phyloP scores from a whole-genome alignment of 2,113 vertebrate species.

The Anhinga anhinga region DNA sequence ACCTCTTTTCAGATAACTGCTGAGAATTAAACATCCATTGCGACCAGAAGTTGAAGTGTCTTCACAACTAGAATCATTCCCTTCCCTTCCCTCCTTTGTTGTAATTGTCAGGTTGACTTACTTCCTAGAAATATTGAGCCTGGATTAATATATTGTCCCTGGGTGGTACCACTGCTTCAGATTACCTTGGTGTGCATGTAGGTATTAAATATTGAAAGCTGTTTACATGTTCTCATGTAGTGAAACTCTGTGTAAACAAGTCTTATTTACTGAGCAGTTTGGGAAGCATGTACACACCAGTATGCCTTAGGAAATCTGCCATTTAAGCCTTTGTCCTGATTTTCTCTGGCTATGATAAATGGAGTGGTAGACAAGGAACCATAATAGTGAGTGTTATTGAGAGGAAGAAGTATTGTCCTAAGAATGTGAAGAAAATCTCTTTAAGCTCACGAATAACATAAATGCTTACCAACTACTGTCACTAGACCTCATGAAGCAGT shows the following conservation, averaged over 20 bases:
- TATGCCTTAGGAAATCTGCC: slow-evolving; percentile 49
- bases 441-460: not conserved
- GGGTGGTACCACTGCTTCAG: not conserved
- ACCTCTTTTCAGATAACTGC: not conserved
- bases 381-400: not conserved
- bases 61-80: not conserved
- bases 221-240: slow-evolving; percentile 8
- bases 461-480: not conserved
- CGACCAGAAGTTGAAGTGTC: not conserved
- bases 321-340: slow-evolving; percentile 14
- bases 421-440: not conserved
- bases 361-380: not conserved
- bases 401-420: not conserved
- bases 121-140: not conserved
- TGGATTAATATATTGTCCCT: slow-evolving; percentile 22
- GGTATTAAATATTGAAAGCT: slow-evolving; percentile 57
- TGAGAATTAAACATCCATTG: not conserved
- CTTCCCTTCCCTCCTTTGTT: not conserved
- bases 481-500: not conserved
- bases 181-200: not conserved
- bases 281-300: not conserved
- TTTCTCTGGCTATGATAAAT: not conserved
- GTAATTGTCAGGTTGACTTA: not conserved
- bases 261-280: slow-evolving; percentile 4
- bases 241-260: not conserved